A percentile compares a stretch with the other conserved stretches of the same genome.
These are phyloP conservation scores for Napeogenes inachia DNA, from an alignment of 2,888 invertebrate species.

Conservation along the genomic window DNA sequence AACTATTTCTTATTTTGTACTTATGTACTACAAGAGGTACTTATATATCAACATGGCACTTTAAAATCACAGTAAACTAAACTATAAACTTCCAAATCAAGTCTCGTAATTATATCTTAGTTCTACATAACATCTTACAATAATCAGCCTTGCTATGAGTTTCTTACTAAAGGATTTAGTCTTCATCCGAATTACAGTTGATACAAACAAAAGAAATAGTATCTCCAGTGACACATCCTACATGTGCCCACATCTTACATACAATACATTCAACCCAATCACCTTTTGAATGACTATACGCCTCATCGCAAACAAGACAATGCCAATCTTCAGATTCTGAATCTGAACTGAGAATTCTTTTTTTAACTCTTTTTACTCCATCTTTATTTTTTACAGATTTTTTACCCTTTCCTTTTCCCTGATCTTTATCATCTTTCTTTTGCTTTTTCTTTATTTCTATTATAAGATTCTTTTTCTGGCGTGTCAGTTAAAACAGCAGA, in stretches of 20 bases:
- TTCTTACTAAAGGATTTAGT: neutral
- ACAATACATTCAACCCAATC: conserved; percentile 5
- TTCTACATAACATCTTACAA: no score
- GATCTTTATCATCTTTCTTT: conserved; percentile 12
- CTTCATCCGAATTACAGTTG: neutral
- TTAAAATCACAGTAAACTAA: no score
- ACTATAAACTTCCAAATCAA: no score
- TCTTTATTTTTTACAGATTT: neutral
- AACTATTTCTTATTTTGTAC: no score
- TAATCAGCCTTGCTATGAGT: no score
- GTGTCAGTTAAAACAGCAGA: conserved; percentile 7
- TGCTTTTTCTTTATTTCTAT: conserved; percentile 13
- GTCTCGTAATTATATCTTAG: no score
- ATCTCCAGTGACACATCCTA: neutral
- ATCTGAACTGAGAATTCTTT: neutral
- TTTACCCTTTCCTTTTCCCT: neutral
- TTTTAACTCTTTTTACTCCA: neutral
- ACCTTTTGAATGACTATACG: neutral
- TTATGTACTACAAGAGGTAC: no score
- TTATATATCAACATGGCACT: no score
- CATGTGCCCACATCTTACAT: conserved; percentile 8
- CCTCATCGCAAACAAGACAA: neutral
- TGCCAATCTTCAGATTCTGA: conserved; percentile 2
- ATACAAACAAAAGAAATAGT: neutral
- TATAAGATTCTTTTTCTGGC: conserved; percentile 15